Evolutionary conservation across 2,888 invertebrate species (phyloP), one percentile per base, ranked within the genome.

Genomic region (Coremacera marginata): DNA sequence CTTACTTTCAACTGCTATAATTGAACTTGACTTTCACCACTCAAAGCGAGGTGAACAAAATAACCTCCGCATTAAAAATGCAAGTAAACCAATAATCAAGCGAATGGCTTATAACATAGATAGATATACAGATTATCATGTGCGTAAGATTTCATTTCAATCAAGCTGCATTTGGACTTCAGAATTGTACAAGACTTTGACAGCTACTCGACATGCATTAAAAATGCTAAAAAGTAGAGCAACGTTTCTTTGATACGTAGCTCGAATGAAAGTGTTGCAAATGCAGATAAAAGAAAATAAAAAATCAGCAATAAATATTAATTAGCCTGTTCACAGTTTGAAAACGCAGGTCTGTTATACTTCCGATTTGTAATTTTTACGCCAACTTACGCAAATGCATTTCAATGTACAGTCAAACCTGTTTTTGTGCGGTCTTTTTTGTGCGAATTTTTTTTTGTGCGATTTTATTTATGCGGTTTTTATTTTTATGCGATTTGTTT

Each of bases 1-100:
- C 34, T 63, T 19, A 34, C 16, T 63, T 63, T 63, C 34, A 34
- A 27, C 34, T 34, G 34, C 4, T 63, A 34, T 16, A 63, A 63
- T 14, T 68, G 25, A 49, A 68, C 57, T 60, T 60, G 44, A 68
- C 68, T 68, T 68, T 68, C 68, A 51, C 68, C 25, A 27, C 5
- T 22, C 27, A 16, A 11, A n/a, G 49, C 16, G 25, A 68, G 22
- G 68, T 51, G 51, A 51, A 22, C 19, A 49, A 68, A 68, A 68
- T 68, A 49, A 68, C 44, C 67, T 67, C 44, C 19, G 22, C 67
- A 44, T 67, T 49, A 22, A 51, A 60, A 60, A 19, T 60, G 25
- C 25, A 60, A 60, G 22, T 60, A 5, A 60, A 25, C 4, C 57
- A 60, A 60, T 60, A 22, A 25, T 60, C 25, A 44, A 44, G 11